phyloP scores from a whole-genome alignment of 2,888 invertebrate species.

The Drosophila gaucha region DNA sequence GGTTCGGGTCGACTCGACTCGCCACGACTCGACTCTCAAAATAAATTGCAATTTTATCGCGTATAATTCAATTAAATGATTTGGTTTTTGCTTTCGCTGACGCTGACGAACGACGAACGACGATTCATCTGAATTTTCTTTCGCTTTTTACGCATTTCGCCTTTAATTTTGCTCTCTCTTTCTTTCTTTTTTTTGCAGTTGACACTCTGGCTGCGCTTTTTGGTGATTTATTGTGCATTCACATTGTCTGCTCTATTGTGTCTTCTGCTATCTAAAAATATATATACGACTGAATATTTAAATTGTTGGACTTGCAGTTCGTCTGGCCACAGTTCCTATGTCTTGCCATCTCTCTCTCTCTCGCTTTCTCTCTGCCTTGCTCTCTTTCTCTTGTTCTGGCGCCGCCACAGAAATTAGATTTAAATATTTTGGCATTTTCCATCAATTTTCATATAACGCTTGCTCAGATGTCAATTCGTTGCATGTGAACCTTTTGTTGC shows the following conservation, averaged over 20 bases:
- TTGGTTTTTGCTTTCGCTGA: constrained; percentile 36
- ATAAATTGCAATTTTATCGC: constrained; percentile 70
- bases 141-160: constrained; percentile 4
- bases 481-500: constrained; percentile 55
- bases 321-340: background rate
- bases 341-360: background rate
- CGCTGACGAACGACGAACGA: constrained; percentile 39
- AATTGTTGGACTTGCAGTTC: constrained; percentile 44
- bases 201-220: constrained; percentile 51
- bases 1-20: background rate
- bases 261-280: constrained; percentile 64
- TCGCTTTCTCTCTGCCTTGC: background rate
- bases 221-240: constrained; percentile 61
- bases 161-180: constrained; percentile 18
- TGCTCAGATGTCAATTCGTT: constrained; percentile 21
- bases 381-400: background rate
- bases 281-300: constrained; percentile 65
- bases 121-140: constrained; percentile 38
- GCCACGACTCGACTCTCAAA: constrained; percentile 30
- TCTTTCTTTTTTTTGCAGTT: constrained; percentile 32
- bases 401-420: constrained; percentile 65
- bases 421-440: constrained; percentile 79
- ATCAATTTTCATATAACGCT: constrained; percentile 71
- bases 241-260: constrained; percentile 54
- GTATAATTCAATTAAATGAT: constrained; percentile 70